Percentiles rank a stretch among this genome's conserved stretches.
phyloP scores from a whole-genome alignment of 1,140 invertebrate genomes.

The Nebria ingens region DNA sequence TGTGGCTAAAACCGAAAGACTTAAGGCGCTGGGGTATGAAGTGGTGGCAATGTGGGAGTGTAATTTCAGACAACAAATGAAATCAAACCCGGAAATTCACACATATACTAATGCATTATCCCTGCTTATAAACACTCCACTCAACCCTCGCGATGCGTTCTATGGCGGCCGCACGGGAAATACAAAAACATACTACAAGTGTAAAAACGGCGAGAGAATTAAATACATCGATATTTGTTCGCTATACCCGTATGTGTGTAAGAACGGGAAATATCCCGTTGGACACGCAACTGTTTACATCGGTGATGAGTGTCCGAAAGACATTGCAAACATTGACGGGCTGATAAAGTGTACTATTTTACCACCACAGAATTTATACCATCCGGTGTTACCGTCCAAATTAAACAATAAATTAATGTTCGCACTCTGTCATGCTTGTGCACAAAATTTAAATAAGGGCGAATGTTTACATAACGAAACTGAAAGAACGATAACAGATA shows the following conservation, averaged over 20 bases:
- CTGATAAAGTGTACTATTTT: conserved; percentile 26
- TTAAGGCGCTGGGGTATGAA: conserved; percentile 10
- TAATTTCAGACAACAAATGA: not conserved
- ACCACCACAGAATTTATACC: conserved; percentile 26
- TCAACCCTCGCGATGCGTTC: conserved; percentile 23
- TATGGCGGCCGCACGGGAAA: conserved; percentile 31
- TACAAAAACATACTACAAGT: conserved; percentile 23
- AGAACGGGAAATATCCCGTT: conserved; percentile 28
- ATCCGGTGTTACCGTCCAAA: conserved; percentile 26
- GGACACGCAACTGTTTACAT: conserved; percentile 26
- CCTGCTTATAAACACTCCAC: not conserved
- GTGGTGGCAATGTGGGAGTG: conserved; percentile 15
- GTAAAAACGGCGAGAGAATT: conserved; percentile 26
- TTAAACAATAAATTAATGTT: conserved; percentile 27
- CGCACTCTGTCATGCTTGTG: conserved; percentile 25
- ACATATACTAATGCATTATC: no score
- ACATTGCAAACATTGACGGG: conserved; percentile 18
- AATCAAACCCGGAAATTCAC: not conserved
- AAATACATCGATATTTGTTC: conserved; percentile 30
- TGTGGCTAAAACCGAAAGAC: not conserved
- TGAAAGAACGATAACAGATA: conserved; percentile 29
- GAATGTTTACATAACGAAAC: conserved; percentile 24
- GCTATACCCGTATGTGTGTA: conserved; percentile 30
- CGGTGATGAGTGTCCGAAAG: conserved; percentile 9
- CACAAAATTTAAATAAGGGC: conserved; percentile 9